Evolutionary conservation across 2,888 invertebrate species (phyloP), one percentile per base, ranked within the genome.

Genomic region (Drosophila nr. medialis): DNA sequence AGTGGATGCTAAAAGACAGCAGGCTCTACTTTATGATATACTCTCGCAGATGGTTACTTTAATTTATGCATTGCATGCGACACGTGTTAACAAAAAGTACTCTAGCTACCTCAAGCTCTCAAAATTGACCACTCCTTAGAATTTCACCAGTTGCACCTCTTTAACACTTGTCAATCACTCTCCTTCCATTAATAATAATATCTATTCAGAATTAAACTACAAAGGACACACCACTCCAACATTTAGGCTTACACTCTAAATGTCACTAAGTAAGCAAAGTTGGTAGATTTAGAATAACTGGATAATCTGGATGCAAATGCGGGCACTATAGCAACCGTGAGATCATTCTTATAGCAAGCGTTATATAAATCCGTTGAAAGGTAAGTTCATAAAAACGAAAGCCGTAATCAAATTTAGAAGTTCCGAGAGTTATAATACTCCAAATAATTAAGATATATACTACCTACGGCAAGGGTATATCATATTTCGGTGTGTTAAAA

Each of bases 1-100:
- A 87, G 83, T 86, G 86, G 63, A 83, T 83, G 83, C 77, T 66
- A 88, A 83, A 74, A 74, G 54, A 63, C 65, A 36, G 29, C 29
- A 4, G 27, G 54, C 27, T 48, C 45, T 70, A 53, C 45, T 48
- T 51, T 29, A 21, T 34, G 21, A 27, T 24, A 32, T 32, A 18
- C 59, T 6, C 34, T 59, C 40, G 11, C 36, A 36, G 11, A 11
- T 24, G 24, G 54, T 18, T 10, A 27, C n/a, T 36, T 11, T 6
- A 4, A n/a, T 8, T 18, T 32, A 10, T 4, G 32, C 32, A 53
- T 8, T 21, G 15, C 15, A 32, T 53, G 21, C 10, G 32, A 32
- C 8, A 18, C 8, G 49, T 10, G 10, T 29, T 30, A 15, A 13
- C 7, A 6, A n/a, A 51, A 32, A 15, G 21, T 32, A 21, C 6